These are phyloP conservation scores for Apodemus sylvaticus DNA, from an alignment of 2,113 vertebrate genomes.

Conservation along the genomic window DNA sequence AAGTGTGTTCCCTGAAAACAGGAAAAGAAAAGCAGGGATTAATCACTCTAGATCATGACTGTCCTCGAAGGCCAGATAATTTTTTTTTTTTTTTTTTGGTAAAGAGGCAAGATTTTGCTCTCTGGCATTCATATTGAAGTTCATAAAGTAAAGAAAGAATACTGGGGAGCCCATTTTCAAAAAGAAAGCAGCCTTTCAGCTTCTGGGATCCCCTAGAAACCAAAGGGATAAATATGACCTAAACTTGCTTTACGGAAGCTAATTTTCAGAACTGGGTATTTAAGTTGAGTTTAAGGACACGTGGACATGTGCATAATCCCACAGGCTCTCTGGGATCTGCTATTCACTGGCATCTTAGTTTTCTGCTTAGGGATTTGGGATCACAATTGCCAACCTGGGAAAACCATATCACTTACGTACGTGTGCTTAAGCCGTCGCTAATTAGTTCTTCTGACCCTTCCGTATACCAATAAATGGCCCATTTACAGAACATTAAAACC, in stretches of 20 bases:
- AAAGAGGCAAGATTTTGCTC: slow-evolving; percentile 37
- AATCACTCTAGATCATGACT: slow-evolving; percentile 52
- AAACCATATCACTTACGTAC: slow-evolving; percentile 67
- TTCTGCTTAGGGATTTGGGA: slow-evolving; percentile 60
- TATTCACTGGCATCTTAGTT: slow-evolving; percentile 45
- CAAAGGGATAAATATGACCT: slow-evolving; percentile 60
- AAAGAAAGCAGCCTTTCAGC: slow-evolving; percentile 22
- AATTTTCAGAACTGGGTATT: slow-evolving; percentile 66
- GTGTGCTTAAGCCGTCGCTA: slow-evolving; percentile 68
- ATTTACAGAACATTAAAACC: slow-evolving; percentile 70
- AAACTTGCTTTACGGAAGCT: slow-evolving; percentile 68
- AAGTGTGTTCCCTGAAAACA: slow-evolving; percentile 43
- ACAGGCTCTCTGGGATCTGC: slow-evolving; percentile 30
- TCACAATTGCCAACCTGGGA: slow-evolving; percentile 68
- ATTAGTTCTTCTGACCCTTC: slow-evolving; percentile 77
- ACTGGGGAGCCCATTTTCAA: slow-evolving; percentile 42
- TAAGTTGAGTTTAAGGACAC: slow-evolving; percentile 60
- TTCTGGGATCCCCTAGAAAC: slow-evolving; percentile 60
- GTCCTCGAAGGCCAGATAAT: background rate
- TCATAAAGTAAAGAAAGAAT: slow-evolving; percentile 25
- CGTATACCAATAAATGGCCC: slow-evolving; percentile 75
- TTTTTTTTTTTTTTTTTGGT: background rate
- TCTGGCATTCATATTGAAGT: slow-evolving; percentile 53
- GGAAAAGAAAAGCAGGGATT: slow-evolving; percentile 3
- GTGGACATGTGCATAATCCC: slow-evolving; percentile 51